A percentile compares a stretch with the other conserved stretches of the same genome.
phyloP scores from a whole-genome alignment of 2,113 vertebrate species.

The Paraplagusia blochii region DNA sequence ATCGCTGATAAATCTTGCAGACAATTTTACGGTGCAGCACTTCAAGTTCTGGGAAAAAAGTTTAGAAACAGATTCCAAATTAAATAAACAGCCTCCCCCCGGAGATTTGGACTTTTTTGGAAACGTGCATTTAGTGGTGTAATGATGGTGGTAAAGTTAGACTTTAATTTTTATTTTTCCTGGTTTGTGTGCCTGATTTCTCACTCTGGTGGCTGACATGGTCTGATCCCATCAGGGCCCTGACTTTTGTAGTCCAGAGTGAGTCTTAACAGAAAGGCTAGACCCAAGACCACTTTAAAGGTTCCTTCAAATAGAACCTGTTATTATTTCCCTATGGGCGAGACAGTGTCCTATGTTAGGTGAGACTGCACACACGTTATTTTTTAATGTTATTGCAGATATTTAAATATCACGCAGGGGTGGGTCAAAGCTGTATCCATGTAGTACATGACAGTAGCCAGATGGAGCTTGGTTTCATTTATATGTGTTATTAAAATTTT shows the following conservation, averaged over 20 bases:
- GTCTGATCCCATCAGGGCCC: conserved; percentile 38
- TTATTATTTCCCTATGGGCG: conserved; percentile 56
- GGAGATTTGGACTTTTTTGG: conserved; percentile 56
- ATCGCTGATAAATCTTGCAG: conserved; percentile 18
- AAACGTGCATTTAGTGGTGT: conserved; percentile 73
- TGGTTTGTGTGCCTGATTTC: conserved; percentile 48
- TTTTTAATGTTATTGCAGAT: conserved; percentile 25
- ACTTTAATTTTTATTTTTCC: conserved; percentile 68
- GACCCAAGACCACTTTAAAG: conserved; percentile 53
- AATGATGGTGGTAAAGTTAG: conserved; percentile 61
- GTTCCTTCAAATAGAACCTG: conserved; percentile 60
- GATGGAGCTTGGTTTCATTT: conserved; percentile 19
- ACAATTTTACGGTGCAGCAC: conserved; percentile 22
- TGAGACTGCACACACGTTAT: conserved; percentile 53
- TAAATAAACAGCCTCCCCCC: conserved; percentile 59
- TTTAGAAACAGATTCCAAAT: conserved; percentile 59
- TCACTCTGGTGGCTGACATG: conserved; percentile 50
- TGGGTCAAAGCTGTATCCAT: conserved; percentile 6
- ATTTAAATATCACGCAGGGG: conserved; percentile 2
- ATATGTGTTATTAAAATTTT: conserved; percentile 53
- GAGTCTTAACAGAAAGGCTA: conserved; percentile 47
- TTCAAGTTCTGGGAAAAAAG: conserved; percentile 48
- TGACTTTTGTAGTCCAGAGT: conserved; percentile 52
- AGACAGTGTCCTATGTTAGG: conserved; percentile 41
- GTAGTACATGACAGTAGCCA: not conserved